These are phyloP conservation scores for Pyrocoelia pectoralis DNA, from an alignment of 2,888 invertebrate species.

Conservation along the genomic window DNA sequence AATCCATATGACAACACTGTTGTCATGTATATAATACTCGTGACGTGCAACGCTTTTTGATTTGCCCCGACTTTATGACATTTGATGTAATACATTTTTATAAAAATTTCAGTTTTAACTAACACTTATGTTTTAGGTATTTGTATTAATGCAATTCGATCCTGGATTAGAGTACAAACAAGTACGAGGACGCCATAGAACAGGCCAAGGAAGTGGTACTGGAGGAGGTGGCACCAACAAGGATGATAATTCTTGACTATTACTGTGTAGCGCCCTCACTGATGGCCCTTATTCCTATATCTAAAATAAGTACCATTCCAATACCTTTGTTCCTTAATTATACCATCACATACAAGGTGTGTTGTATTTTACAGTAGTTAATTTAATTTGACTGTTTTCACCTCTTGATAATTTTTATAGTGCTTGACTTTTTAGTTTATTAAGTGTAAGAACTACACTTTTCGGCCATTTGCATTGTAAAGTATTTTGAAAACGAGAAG, in stretches of 20 bases:
- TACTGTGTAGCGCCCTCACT: slow-evolving; percentile 99
- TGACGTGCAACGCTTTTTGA: too few species aligned
- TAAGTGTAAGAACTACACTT: slow-evolving; percentile 6
- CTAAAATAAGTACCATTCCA: slow-evolving; percentile 60
- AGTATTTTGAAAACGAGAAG: too few species aligned
- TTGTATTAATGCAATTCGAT: slow-evolving; percentile 98
- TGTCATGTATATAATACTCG: too few species aligned
- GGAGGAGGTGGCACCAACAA: slow-evolving; percentile 77
- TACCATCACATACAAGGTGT: background rate
- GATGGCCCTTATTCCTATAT: slow-evolving; percentile 97
- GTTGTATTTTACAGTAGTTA: slow-evolving; percentile 8
- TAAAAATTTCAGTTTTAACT: too few species aligned
- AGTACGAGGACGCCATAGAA: slow-evolving; percentile 68
- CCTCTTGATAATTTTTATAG: slow-evolving; percentile 3
- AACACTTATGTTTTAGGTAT: slow-evolving; percentile 71
- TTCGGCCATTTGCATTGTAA: too few species aligned
- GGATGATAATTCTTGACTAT: slow-evolving; percentile 97
- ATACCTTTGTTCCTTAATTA: slow-evolving; percentile 33
- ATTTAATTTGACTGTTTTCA: background rate
- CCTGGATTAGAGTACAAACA: slow-evolving; percentile 97
- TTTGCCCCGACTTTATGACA: too few species aligned
- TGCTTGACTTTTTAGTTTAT: slow-evolving; percentile 13
- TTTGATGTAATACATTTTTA: too few species aligned
- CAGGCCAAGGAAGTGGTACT: slow-evolving; percentile 66
- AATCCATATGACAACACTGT: too few species aligned